Conservation (phyloP, 2,888 invertebrate genomes). For the Xestia ashworthii region DNA sequence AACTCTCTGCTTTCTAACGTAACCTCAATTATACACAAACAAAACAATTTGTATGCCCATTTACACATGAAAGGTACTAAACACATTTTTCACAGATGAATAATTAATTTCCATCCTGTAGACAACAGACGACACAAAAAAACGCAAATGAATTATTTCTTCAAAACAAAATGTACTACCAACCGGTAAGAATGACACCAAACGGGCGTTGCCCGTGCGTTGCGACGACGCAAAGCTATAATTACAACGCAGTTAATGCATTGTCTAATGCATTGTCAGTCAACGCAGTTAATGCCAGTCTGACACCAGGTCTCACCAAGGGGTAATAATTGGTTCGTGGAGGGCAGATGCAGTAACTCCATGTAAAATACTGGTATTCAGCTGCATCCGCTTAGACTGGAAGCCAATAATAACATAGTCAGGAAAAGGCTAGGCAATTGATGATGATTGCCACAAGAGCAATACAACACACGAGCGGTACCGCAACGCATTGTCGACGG, state of each 20-base stretch:
- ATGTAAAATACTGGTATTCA: background rate
- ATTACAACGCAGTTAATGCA: background rate
- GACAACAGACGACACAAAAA: conserved; percentile 15
- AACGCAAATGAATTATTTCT: conserved; percentile 50
- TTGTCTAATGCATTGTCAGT: no score
- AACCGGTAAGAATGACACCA: conserved; percentile 3
- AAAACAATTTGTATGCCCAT: conserved; percentile 54
- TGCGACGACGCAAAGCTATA: background rate
- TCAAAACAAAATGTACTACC: conserved; percentile 39
- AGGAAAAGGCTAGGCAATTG: background rate
- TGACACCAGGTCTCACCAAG: background rate
- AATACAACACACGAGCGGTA: background rate
- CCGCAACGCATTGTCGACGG: background rate
- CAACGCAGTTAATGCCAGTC: background rate
- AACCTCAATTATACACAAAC: conserved; percentile 54
- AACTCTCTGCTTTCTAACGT: conserved; percentile 23
- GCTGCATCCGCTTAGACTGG: no score
- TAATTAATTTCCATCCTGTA: conserved; percentile 31
- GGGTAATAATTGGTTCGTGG: background rate
- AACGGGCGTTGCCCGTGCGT: background rate
- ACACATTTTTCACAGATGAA: conserved; percentile 48
- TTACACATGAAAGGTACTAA: conserved; percentile 49
- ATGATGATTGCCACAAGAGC: background rate
- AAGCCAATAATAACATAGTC: background rate
- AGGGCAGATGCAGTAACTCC: background rate